Evolutionary conservation across 2,797 vertebrate genomes (phyloP).

Genomic region (Sylvia borin): DNA sequence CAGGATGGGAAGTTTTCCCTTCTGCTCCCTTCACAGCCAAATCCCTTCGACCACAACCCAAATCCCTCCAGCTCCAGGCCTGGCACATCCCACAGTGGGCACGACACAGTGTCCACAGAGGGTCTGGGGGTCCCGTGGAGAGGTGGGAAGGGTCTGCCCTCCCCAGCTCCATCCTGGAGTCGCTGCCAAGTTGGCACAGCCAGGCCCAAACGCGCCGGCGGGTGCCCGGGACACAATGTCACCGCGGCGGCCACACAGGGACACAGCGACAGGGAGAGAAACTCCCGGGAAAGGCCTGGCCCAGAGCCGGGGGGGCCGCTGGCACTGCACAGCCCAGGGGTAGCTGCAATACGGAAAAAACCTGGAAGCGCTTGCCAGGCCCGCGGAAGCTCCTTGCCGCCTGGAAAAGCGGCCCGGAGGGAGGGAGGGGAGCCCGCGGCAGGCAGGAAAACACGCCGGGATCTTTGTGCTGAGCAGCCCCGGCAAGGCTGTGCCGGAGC

Average conservation of each 20-base stretch:
- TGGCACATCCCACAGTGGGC: background rate
- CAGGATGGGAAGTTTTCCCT: background rate
- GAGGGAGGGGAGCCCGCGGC: background rate
- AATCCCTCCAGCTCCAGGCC: fast-evolving
- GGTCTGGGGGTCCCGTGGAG: background rate
- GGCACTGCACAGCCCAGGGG: background rate
- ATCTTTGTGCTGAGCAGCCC: constrained; percentile 16
- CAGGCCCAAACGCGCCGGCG: fast-evolving
- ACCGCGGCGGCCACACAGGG: background rate
- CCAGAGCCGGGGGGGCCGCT: background rate
- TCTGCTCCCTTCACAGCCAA: background rate
- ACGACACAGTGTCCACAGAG: background rate
- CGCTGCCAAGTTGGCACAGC: background rate
- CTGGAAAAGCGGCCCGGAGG: background rate
- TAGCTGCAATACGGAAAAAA: background rate
- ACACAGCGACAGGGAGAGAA: background rate
- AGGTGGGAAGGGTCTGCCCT: background rate
- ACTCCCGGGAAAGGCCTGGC: background rate
- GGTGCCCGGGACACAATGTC: background rate
- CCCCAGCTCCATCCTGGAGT: background rate
- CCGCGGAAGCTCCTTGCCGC: background rate
- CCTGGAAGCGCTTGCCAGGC: background rate
- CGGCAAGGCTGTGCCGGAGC: background rate
- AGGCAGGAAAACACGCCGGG: background rate
- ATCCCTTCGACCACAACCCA: background rate